Evolutionary conservation across 2,888 invertebrate species (phyloP), one percentile per base, ranked within the genome.

Genomic region (Lasioglossum marginatum): DNA sequence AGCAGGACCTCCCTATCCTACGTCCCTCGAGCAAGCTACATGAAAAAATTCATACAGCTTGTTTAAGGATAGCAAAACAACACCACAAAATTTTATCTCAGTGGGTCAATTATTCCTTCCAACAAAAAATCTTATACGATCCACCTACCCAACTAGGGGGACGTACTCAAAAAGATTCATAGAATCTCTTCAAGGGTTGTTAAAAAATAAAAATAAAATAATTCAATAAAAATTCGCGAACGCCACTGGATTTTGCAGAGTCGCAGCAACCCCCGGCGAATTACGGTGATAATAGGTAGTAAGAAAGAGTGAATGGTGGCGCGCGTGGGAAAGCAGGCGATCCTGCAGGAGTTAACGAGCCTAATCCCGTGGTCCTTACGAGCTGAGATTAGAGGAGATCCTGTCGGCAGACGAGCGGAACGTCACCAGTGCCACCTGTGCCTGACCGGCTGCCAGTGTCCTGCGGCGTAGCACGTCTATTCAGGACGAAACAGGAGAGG

Each of bases 281-380:
- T 31, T 63, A 72, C 34, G 37, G 31, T 40, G 16, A 27, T 27
- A n/a, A 16, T 19, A 63, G 60, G 23, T 1, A 12, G 74, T 48
- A 43, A 16, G 43, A 37, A 72, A 43, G 43, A 63, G 8, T 5
- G 23, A n/a, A 37, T n/a, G 12, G 34, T 27, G 48, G 27, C 71
- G 71, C 85, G 85, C 85, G 91, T 88, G 86, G 85, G 85, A 90
- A 87, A 83, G 70, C 80, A 81, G 88, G 83, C 83, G 82, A 81
- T 82, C 73, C 81, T 74, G 81, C 82, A 85, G 78, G 92, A 94
- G 94, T 95, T 95, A 95, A 95, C 93, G 94, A 95, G 93, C 90
- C 92, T 93, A 94, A 94, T 95, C 94, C 93, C 88, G 91, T 88
- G 83, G 90, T 89, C 87, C 87, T 90, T 85, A 86, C 87, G 87